These are phyloP conservation scores for Melinaea menophilus DNA, from an alignment of 2,888 invertebrate species.

Conservation along the genomic window DNA sequence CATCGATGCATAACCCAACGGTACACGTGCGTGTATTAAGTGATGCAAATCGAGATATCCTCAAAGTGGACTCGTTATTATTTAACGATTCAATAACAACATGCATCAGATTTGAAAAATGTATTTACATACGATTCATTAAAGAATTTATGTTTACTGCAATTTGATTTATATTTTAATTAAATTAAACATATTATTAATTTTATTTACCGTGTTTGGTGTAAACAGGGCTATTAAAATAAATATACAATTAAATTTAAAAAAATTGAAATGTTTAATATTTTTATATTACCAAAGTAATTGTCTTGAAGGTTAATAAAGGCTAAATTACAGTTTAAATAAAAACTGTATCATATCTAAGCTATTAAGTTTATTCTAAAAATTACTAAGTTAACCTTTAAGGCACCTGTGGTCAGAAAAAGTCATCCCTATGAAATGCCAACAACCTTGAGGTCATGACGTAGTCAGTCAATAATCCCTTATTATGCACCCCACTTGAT, in stretches of 20 bases:
- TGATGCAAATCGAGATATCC: conserved; percentile 13
- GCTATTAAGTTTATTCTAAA: background rate
- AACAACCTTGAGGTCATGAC: conserved; percentile 31
- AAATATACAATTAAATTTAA: too few relatives aligned
- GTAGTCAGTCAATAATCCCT: conserved; percentile 24
- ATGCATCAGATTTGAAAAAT: background rate
- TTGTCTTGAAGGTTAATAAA: too few relatives aligned
- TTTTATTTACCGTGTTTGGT: too few relatives aligned
- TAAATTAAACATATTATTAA: too few relatives aligned
- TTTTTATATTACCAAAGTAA: too few relatives aligned
- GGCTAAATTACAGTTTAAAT: too few relatives aligned
- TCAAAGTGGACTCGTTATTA: conserved; percentile 12
- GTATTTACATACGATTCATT: too few relatives aligned
- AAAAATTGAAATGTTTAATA: too few relatives aligned
- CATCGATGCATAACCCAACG: conserved; percentile 15
- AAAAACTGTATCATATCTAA: background rate
- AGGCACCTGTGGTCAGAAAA: conserved; percentile 21
- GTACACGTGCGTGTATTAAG: conserved; percentile 10
- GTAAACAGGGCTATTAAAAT: too few relatives aligned
- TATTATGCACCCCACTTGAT: conserved; percentile 36
- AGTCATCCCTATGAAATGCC: conserved; percentile 32
- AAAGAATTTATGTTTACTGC: too few relatives aligned
- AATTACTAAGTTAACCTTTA: conserved; percentile 14
- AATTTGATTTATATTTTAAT: too few relatives aligned
- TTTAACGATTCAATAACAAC: conserved; percentile 12